A percentile compares a stretch with the other conserved stretches of the same genome.
Conservation (phyloP, 1,140 invertebrate species). For the Ditylenchus dipsaci region DNA sequence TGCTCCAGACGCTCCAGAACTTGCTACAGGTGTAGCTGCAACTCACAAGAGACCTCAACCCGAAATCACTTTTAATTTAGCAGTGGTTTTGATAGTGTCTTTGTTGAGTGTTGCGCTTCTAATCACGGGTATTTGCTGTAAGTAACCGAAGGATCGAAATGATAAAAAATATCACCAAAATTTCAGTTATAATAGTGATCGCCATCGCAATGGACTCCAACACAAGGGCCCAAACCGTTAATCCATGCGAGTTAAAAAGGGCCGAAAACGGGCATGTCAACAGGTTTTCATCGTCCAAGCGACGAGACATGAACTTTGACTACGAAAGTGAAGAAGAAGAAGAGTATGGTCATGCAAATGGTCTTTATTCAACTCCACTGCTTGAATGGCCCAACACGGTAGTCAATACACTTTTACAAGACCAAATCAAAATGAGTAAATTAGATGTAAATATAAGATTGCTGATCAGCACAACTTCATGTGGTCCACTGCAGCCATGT, state of each 20-base stretch:
- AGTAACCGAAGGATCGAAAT: constrained; percentile 4
- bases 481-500: neutral
- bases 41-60: neutral
- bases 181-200: neutral
- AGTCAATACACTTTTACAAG: too few relatives aligned
- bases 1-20: neutral
- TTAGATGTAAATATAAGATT: too few relatives aligned
- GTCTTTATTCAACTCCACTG: neutral
- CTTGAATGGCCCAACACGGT: too few relatives aligned
- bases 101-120: constrained; percentile 25
- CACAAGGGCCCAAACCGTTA: too few relatives aligned
- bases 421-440: too few relatives aligned
- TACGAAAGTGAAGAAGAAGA: neutral
- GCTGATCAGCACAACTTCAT: neutral
- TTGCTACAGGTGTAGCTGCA: neutral
- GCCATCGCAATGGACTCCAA: neutral
- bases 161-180: neutral
- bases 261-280: neutral
- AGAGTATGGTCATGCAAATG: neutral
- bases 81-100: constrained; percentile 25
- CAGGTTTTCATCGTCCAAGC: neutral
- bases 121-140: constrained; percentile 35
- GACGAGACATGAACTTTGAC: neutral
- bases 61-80: constrained; percentile 24
- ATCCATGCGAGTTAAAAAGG: neutral